Evolutionary conservation across 2,113 vertebrate species (phyloP), one percentile per base, ranked within the genome.

Genomic region (Lanius collurio): DNA sequence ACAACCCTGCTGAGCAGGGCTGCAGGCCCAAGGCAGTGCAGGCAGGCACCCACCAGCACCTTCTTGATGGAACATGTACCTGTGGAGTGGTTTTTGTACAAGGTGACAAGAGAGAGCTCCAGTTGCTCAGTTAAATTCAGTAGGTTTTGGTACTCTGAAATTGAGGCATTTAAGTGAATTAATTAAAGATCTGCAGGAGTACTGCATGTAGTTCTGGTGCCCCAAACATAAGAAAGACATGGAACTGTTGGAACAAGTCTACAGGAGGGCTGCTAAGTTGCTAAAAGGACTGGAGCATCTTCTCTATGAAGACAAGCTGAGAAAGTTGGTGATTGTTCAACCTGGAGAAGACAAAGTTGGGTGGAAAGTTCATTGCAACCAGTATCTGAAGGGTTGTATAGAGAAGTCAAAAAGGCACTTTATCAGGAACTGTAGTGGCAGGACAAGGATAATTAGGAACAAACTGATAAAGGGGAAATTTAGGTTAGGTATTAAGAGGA

Each of bases 1-100:
- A 28, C 13, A 68, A 47, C 24, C 7, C 10, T 2, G 4, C 26
- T 3, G 15, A 35, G 15, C 12, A 10, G 27, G 14, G 13, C 41
- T 7, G 1, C 3, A 2, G 16, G 6, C 16, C 39, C 46, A 19
- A 10, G 18, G 53, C 31, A 37, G 13, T 1, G 28, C 3, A 7
- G 24, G 21, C 22, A 9, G 20, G 15, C 26, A 78, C 30, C 6
- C n/a, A 39, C 5, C 44, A 74, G 44, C 28, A 41, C 10, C 10
- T 52, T 21, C 27, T 3, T 16, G 19, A 17, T 7, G 11, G 33
- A 18, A 21, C 2, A 9, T 1, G 20, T 4, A 31, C 33, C 7
- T 2, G 2, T 3, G 27, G 23, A 49, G 5, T 8, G 35, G 20
- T 44, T 67, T 28, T 14, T 10, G 9, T 20, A 41, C 13, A 33